Percentiles rank a stretch among this genome's conserved stretches.
These are phyloP conservation scores for Amblyjoppa fuscipennis DNA, from an alignment of 2,888 invertebrate genomes.

Conservation along the genomic window DNA sequence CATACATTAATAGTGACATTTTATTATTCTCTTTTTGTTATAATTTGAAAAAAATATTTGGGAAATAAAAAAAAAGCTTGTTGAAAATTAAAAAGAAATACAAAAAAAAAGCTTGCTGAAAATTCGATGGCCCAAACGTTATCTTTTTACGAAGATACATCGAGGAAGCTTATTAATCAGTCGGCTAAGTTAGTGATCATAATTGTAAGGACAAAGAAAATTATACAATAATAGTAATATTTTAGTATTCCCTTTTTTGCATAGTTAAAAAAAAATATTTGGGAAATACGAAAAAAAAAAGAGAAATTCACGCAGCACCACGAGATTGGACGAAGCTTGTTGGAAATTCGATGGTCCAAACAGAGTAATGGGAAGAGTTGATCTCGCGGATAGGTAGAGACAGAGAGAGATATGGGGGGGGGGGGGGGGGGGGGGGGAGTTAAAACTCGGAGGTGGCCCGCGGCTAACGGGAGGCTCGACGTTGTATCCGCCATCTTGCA, in stretches of 20 bases:
- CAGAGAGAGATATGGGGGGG: slow-evolving; percentile 26
- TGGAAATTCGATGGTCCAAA: slow-evolving; percentile 61
- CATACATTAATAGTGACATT: not conserved
- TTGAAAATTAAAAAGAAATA: too few species aligned
- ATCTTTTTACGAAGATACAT: too few species aligned
- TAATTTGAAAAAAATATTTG: not conserved
- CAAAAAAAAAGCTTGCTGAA: slow-evolving; percentile 42
- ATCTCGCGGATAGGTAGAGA: not conserved
- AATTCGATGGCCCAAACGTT: slow-evolving; percentile 55
- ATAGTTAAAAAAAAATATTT: too few species aligned
- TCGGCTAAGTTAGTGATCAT: not conserved
- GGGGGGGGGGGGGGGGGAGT: slow-evolving; percentile 2
- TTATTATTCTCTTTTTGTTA: not conserved
- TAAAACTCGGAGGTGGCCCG: slow-evolving; percentile 43
- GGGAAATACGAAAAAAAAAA: slow-evolving; percentile 16
- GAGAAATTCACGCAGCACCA: not conserved
- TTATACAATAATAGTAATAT: not conserved
- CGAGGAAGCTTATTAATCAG: too few species aligned
- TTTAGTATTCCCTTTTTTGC: not conserved
- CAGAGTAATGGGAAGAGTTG: slow-evolving; percentile 23
- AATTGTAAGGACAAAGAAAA: not conserved
- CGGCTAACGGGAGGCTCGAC: slow-evolving; percentile 47
- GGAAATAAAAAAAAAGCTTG: slow-evolving; percentile 13
- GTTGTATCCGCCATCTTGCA: slow-evolving; percentile 73
- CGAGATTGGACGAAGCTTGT: slow-evolving; percentile 49